These are phyloP conservation scores for Brachyptera risi DNA, from an alignment of 2,888 invertebrate genomes.

Conservation along the genomic window DNA sequence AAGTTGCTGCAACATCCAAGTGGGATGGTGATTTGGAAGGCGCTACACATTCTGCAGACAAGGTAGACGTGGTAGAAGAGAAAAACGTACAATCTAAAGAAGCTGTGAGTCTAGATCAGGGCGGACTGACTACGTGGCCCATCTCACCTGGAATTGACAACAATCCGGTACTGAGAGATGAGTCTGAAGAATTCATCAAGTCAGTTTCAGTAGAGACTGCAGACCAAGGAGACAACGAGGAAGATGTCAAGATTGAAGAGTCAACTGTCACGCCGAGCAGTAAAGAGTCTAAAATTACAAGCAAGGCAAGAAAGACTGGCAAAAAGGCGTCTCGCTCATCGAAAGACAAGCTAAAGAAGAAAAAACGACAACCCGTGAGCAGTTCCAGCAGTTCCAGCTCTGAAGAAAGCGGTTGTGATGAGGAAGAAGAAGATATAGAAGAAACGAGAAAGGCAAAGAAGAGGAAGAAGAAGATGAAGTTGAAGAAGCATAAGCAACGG, in stretches of 20 bases:
- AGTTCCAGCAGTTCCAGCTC: neutral
- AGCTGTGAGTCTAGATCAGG: neutral
- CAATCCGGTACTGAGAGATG: constrained; percentile 44
- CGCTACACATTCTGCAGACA: neutral
- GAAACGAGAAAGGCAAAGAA: constrained; percentile 23
- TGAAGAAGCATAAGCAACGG: constrained; percentile 15
- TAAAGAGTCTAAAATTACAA: neutral
- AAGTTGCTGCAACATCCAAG: constrained; percentile 15
- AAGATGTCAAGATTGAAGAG: neutral
- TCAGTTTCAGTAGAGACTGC: constrained; percentile 41
- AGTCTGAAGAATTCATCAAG: constrained; percentile 58
- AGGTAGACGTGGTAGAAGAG: neutral
- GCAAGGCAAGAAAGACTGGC: neutral
- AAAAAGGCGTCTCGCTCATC: neutral
- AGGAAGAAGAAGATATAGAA: constrained; percentile 16
- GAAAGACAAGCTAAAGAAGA: constrained; percentile 3
- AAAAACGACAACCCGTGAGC: neutral
- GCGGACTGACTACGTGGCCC: neutral
- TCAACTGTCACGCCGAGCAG: neutral
- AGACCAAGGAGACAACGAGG: neutral
- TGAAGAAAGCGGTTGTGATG: neutral
- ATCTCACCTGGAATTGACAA: neutral
- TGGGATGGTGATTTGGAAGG: constrained; percentile 33
- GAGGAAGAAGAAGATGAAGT: constrained; percentile 18
- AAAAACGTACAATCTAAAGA: neutral